Conservation (phyloP, 1,140 invertebrate species). For the Drosophila pallidifrons region DNA sequence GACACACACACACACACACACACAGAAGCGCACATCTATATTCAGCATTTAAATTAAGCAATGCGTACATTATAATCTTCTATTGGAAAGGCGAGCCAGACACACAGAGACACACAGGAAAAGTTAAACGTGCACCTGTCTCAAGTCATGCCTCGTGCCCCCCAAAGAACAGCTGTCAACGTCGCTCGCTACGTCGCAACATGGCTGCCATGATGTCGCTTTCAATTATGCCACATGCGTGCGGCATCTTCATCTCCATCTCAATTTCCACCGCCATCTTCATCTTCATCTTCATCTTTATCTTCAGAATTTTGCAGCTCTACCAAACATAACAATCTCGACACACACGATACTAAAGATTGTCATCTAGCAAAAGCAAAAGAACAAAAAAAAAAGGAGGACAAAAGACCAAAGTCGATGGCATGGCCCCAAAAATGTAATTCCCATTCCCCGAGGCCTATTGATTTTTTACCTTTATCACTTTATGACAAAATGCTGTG, state of each 20-base stretch:
- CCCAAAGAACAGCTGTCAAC: constrained; percentile 9
- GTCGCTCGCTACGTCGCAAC: constrained; percentile 30
- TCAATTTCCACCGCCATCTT: constrained; percentile 1
- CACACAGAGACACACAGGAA: constrained; percentile 24
- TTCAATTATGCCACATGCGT: constrained; percentile 80
- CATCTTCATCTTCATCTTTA: constrained; percentile 9
- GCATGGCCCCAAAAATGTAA: constrained; percentile 14
- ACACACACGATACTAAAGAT: constrained; percentile 56
- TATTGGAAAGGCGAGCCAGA: constrained; percentile 39
- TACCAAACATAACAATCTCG: constrained; percentile 69
- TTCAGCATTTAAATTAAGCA: constrained; percentile 75
- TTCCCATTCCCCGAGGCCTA: constrained; percentile 22
- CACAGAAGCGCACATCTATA: constrained; percentile 43
- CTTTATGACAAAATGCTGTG: constrained; percentile 68
- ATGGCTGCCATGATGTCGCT: constrained; percentile 68
- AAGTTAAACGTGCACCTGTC: constrained; percentile 58
- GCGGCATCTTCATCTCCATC: constrained; percentile 58
- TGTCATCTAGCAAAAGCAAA: constrained; percentile 47
- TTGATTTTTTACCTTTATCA: constrained; percentile 77
- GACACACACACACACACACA: constrained; percentile 45
- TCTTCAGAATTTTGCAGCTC: constrained; percentile 16
- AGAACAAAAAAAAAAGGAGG: background rate
- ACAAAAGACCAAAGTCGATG: constrained; percentile 15
- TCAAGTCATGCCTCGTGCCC: constrained; percentile 10
- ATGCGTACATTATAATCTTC: constrained; percentile 81